phyloP scores from a whole-genome alignment of 2,888 invertebrate genomes.

The Agrotis puta region DNA sequence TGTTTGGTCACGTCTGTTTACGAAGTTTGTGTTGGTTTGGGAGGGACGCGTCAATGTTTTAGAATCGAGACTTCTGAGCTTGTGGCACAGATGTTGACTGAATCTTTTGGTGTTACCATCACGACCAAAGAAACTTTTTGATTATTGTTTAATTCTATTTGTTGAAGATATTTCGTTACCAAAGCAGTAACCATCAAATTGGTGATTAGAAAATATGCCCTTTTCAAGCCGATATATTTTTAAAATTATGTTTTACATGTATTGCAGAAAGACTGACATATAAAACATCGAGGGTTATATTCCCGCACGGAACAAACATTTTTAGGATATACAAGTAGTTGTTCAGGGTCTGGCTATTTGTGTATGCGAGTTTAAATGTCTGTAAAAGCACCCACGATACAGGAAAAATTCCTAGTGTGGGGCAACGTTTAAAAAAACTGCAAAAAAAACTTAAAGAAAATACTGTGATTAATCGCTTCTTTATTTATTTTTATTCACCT shows the following conservation, averaged over 20 bases:
- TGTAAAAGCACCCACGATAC: too few species aligned
- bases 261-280: not conserved
- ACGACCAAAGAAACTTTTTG: not conserved
- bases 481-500: not conserved
- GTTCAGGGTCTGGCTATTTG: too few species aligned
- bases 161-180: not conserved
- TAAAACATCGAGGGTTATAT: too few species aligned
- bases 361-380: too few species aligned
- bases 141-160: conserved; percentile 8
- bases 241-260: too few species aligned
- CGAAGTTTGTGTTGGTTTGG: conserved; percentile 40
- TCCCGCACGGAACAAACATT: too few species aligned
- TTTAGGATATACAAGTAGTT: too few species aligned
- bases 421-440: too few species aligned
- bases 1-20: conserved; percentile 51
- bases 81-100: conserved; percentile 25
- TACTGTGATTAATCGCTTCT: not conserved
- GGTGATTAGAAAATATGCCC: not conserved
- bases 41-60: conserved; percentile 40
- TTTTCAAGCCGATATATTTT: not conserved
- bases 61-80: conserved; percentile 26
- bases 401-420: too few species aligned
- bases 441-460: too few species aligned
- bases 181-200: too few species aligned
- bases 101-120: not conserved